These are phyloP conservation scores for Typhlichthys subterraneus DNA, from an alignment of 2,797 vertebrate species.

Conservation along the genomic window DNA sequence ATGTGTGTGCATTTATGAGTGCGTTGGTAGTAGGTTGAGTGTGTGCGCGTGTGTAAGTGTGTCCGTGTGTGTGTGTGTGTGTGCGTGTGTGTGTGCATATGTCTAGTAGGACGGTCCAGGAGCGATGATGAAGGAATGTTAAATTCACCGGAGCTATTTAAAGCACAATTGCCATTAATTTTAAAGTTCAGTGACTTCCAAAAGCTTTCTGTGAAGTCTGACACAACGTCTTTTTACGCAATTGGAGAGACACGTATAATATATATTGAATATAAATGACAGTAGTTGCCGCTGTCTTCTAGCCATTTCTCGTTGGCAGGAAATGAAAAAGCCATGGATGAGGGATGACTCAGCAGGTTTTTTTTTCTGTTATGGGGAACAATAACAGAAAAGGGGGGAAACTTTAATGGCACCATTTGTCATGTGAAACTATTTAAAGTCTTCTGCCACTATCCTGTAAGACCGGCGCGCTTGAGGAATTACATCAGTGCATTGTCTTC, in stretches of 20 bases:
- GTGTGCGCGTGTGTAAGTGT: neutral
- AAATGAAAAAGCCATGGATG: slow-evolving; percentile 31
- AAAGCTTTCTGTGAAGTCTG: slow-evolving; percentile 10
- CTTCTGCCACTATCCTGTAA: slow-evolving; percentile 9
- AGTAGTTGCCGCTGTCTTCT: slow-evolving; percentile 9
- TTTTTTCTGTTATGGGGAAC: slow-evolving; percentile 1
- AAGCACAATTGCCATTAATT: slow-evolving; percentile 9
- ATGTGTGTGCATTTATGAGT: neutral
- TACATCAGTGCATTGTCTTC: slow-evolving; percentile 5
- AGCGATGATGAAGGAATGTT: slow-evolving; percentile 14
- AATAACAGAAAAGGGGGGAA: slow-evolving; percentile 15
- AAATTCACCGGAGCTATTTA: neutral
- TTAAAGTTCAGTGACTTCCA: slow-evolving; percentile 32
- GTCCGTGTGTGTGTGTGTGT: too few species aligned
- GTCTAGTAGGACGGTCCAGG: slow-evolving; percentile 1
- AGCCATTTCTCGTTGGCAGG: slow-evolving; percentile 15
- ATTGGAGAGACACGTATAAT: slow-evolving; percentile 15
- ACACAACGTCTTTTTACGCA: slow-evolving; percentile 29
- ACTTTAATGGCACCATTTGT: slow-evolving; percentile 35
- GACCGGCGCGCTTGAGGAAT: slow-evolving; percentile 8
- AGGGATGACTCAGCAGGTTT: slow-evolving; percentile 41
- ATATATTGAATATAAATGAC: slow-evolving; percentile 34
- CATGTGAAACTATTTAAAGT: slow-evolving; percentile 34
- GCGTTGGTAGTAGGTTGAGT: too few species aligned
- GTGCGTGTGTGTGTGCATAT: too few species aligned